Base-by-base conservation (phyloP, 1,140 invertebrate species). In the Psilanteris sp. region DNA sequence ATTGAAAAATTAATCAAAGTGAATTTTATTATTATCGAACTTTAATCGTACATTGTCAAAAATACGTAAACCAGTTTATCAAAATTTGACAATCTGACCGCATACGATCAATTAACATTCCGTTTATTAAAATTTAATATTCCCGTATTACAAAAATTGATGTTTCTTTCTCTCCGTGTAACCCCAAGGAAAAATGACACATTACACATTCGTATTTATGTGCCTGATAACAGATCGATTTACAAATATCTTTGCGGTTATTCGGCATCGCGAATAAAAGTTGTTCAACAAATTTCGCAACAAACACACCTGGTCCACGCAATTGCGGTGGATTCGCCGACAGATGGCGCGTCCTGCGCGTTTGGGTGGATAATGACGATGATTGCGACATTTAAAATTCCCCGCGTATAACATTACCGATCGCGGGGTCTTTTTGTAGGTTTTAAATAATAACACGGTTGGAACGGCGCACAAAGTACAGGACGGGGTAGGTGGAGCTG, bases 371-470 rank as follows among this genome's bases (percentile, higher is more conserved):
- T 67, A 75, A 79, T 79, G 77, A 82, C 76, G 52, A 74, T 52
- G 36, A 75, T 82, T 79, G 80, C 71, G 64, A 79, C 79, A 78
- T 50, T 84, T 77, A 76, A 78, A 55, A 78, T 81, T 79, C 77
- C 43, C 46, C 68, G 54, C 46, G 55, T 72, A 77, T 43, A 57
- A 43, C 57, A 66, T 77, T 50, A 50, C 68, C 26, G 66, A 71
- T 67, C 37, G 48, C 52, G 24, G 27, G 8, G 15, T 22, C 73
- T 44, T 57, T 77, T 81, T 78, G 79, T 78, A 48, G 72, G 54
- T 46, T 71, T 75, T 70, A 75, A 82, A 79, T 82, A 82, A 85
- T 80, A 64, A 83, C 76, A 77, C 76, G 37, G 62, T 80, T 59
- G 78, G 78, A 79, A 70, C 39, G 41, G 24, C 50, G 37, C 32